Evolutionary conservation across 1,140 invertebrate genomes (phyloP), one percentile per base, ranked within the genome.

Genomic region (Dendroctonus valens): DNA sequence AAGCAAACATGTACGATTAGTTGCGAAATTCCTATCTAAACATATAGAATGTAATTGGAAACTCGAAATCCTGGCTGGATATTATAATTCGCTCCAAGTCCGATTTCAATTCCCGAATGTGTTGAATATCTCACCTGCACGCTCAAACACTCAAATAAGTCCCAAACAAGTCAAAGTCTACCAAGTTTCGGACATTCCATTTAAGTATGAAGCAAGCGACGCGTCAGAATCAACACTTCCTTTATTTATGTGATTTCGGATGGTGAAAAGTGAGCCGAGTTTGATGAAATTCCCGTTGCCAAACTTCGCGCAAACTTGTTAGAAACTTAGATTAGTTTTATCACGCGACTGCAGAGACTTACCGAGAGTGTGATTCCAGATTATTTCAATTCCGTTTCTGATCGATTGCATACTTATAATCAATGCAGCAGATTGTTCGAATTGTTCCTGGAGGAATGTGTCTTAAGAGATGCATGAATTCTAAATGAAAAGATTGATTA

Each of bases 261-360:
- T 55, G 58, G 41, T 59, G 65, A 66, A 66, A 59, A 59, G 55
- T 52, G 55, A 42, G 57, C 49, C 55, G 48, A 59, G 55, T 66
- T 59, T 66, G 55, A 59, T 59, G 55, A 54, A 66, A 59, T 59
- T 58, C 54, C 42, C 44, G 37, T 42, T 60, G 55, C 44, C 61
- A 41, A 61, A 69, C 60, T 64, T 59, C 48, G 8, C 50, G 8
- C 7, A 51, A 69, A 69, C 68, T 69, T 69, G 68, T 69, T 69
- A 59, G 50, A 69, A 69, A 69, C 61, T 69, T 69, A 65, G 68
- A 69, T 69, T 69, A 69, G 61, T 69, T 69, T 64, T 64, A 69
- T 69, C 68, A 59, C 57, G 59, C 37, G 44, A 46, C 11, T 51
- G 14, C 9, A 38, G 59, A 57, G 40, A 15, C 38, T 42, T 58